A percentile compares a stretch with the other conserved stretches of the same genome.
Conservation (phyloP, 2,888 invertebrate species). For the Drosophila mimetica region DNA sequence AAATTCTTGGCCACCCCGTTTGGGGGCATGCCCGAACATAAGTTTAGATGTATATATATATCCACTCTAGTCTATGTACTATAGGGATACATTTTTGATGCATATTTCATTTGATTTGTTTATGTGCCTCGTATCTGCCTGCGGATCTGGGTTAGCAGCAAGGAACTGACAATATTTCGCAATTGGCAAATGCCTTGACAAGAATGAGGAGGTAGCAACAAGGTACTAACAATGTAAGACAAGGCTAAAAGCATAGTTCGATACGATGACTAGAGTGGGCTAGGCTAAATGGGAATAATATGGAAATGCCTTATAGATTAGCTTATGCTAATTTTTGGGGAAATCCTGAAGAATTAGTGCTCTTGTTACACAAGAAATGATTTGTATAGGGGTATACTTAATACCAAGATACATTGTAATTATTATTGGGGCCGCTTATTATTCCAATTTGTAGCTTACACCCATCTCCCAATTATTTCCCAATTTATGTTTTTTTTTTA, state of each 20-base stretch:
- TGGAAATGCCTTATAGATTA: constrained; percentile 20
- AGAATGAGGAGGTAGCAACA: constrained; percentile 21
- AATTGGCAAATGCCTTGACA: constrained; percentile 29
- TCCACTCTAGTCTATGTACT: constrained; percentile 25
- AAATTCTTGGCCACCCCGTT: constrained; percentile 52
- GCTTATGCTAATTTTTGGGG: constrained; percentile 1
- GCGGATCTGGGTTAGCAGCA: constrained; percentile 40
- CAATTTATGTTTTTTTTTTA: too few relatives aligned
- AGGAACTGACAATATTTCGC: constrained; percentile 60
- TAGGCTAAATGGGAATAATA: constrained; percentile 25
- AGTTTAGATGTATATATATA: constrained; percentile 17
- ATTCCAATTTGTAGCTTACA: too few relatives aligned
- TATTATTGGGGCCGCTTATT: too few relatives aligned
- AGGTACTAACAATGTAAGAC: constrained; percentile 15
- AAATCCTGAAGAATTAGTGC: neutral
- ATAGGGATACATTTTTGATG: constrained; percentile 34
- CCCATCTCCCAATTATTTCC: too few relatives aligned
- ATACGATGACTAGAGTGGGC: constrained; percentile 13
- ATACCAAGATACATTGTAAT: neutral
- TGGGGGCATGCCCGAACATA: constrained; percentile 16
- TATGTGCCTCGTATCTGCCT: constrained; percentile 13
- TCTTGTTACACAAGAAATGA: too few relatives aligned
- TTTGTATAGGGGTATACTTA: neutral
- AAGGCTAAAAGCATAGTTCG: constrained; percentile 27
- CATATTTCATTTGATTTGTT: constrained; percentile 49